These are phyloP conservation scores for Semaprochilodus insignis DNA, from an alignment of 2,797 vertebrate genomes.

Conservation along the genomic window DNA sequence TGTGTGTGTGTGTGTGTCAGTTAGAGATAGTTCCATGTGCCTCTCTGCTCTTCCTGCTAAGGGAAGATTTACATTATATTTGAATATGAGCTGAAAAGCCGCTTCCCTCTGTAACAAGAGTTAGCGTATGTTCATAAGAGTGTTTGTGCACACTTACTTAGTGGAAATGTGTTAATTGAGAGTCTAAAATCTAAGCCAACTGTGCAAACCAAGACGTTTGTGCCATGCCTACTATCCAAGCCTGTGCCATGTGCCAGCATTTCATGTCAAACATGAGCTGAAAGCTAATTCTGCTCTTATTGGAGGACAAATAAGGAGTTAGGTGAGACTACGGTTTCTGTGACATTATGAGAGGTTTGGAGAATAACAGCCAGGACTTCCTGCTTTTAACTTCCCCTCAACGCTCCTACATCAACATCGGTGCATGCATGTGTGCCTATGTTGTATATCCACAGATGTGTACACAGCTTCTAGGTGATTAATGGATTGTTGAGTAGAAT, in stretches of 20 bases:
- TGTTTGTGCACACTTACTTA: slow-evolving; percentile 8
- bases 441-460: neutral
- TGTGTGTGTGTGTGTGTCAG: slow-evolving; percentile 2
- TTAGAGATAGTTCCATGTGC: slow-evolving; percentile 2
- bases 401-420: neutral
- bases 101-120: neutral
- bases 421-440: neutral
- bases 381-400: slow-evolving; percentile 10
- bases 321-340: neutral
- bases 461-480: neutral
- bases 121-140: neutral
- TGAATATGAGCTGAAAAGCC: slow-evolving; percentile 12
- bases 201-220: neutral
- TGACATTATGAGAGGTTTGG: neutral
- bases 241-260: neutral
- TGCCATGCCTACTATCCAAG: neutral
- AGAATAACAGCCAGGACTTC: slow-evolving; percentile 1
- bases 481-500: neutral
- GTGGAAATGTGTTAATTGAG: neutral
- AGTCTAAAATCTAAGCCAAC: neutral
- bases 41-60: slow-evolving; percentile 9
- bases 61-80: slow-evolving; percentile 19
- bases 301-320: neutral
- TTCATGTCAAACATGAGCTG: neutral
- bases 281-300: neutral